A percentile compares a stretch with the other conserved stretches of the same genome.
Conservation (phyloP, 2,888 invertebrate species). For the Tipula lateralis region DNA sequence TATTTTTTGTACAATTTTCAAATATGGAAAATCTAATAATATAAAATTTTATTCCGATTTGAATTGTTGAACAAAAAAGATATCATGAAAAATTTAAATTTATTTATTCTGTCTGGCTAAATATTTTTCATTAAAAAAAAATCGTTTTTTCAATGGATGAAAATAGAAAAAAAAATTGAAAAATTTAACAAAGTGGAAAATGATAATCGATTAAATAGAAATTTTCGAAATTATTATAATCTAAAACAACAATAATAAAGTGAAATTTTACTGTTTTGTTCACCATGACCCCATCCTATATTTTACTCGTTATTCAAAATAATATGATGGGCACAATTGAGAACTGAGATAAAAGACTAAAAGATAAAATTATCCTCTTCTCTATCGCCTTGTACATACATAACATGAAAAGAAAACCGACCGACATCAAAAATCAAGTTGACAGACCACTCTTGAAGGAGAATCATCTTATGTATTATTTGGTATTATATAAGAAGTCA, state of each 20-base stretch:
- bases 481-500: neutral
- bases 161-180: neutral
- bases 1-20: neutral
- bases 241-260: neutral
- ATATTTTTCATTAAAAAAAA: neutral
- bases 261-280: neutral
- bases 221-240: neutral
- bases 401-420: neutral
- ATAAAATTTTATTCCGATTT: neutral
- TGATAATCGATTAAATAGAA: conserved; percentile 15
- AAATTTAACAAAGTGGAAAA: neutral
- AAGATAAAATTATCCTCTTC: neutral
- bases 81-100: neutral
- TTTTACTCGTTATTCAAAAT: neutral
- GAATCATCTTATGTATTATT: neutral
- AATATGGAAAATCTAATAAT: conserved; percentile 21
- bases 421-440: conserved; percentile 24
- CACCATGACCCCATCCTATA: neutral
- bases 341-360: neutral
- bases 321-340: neutral
- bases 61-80: neutral
- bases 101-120: conserved; percentile 24
- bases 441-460: neutral
- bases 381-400: neutral
- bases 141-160: neutral